Evolutionary conservation across 2,113 vertebrate species (phyloP), one percentile per base, ranked within the genome.

Genomic region (Corvus hawaiiensis): DNA sequence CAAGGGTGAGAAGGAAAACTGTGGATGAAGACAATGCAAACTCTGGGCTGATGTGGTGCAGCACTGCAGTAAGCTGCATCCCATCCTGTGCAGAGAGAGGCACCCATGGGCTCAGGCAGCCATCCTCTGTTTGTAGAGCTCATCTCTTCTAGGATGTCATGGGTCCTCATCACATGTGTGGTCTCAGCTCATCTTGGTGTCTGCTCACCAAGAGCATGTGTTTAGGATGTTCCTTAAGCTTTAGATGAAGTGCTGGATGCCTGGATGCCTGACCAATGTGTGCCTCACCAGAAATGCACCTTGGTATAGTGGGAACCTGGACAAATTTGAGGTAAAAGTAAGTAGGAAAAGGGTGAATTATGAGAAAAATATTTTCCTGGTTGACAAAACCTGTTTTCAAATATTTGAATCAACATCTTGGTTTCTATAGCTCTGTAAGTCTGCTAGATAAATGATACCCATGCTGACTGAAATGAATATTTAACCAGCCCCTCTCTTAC

Each of bases 81-180:
- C 32, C 6, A 10, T 14, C 17, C 46, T 37, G 6, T 6, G 10
- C 39, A 78, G 28, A 28, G 11, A 27, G 41, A 55, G 49, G 6
- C n/a, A 46, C 49, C 24, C 28, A 7, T 19, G 41, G 39, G 6
- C 52, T 83, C 22, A 17, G 33, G 7, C 13, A 37, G 4, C 7
- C 1, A 1, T 49, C 12, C 18, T 43, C 39, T 51, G 6, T 39
- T 35, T 59, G 27, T 5, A n/a, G 27, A 48, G 11, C 32, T 88
- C 21, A 23, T 6, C 17, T 84, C 20, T 48, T 81, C 48, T 28
- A 7, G 13, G n/a, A 35, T 15, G 49, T 11, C 2, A 1, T 11
- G 5, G 5, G 21, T 79, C 30, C 37, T 66, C 1, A 0, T 7
- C 3, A 8, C 19, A 7, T 39, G 18, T 3, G 2, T 37, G 32